Evolutionary conservation across 2,797 vertebrate genomes (phyloP).

Genomic region (Chromis chromis): DNA sequence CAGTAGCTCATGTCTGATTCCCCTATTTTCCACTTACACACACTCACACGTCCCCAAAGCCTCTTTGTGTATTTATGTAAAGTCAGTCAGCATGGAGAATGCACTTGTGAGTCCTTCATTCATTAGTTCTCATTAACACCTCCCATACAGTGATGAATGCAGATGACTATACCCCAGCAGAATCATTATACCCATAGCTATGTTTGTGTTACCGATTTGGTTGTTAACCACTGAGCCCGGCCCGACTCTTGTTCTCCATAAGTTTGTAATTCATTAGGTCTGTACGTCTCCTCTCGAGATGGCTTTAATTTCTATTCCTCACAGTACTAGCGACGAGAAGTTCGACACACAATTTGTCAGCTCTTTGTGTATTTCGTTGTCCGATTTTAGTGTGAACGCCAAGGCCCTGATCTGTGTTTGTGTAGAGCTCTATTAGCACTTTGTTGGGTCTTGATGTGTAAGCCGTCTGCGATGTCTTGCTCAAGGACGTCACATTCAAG

Average conservation of each 20-base stretch:
- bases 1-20: background rate
- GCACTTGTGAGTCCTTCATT: slow-evolving; percentile 33
- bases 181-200: slow-evolving; percentile 38
- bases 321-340: background rate
- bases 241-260: slow-evolving; percentile 1
- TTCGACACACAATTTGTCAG: background rate
- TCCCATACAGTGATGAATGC: slow-evolving; percentile 47
- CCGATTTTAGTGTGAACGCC: slow-evolving; percentile 18
- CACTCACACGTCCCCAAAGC: slow-evolving; percentile 27
- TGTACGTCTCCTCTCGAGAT: background rate
- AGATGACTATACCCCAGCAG: slow-evolving; percentile 31
- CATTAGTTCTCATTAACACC: slow-evolving; percentile 50
- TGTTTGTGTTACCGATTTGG: slow-evolving; percentile 49
- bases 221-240: slow-evolving; percentile 21
- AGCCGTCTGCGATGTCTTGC: slow-evolving; percentile 48
- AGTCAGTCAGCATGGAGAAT: slow-evolving; percentile 28
- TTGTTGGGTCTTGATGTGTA: slow-evolving; percentile 50
- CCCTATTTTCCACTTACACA: background rate
- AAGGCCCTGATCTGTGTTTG: slow-evolving; percentile 50
- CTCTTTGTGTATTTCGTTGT: background rate
- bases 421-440: slow-evolving; percentile 45
- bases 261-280: slow-evolving; percentile 29
- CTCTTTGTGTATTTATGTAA: slow-evolving; percentile 30
- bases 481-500: slow-evolving; percentile 54
- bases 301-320: background rate